Base-by-base conservation (phyloP, 64 coral and sea anemone genomes). In the Acropora yongei region DNA sequence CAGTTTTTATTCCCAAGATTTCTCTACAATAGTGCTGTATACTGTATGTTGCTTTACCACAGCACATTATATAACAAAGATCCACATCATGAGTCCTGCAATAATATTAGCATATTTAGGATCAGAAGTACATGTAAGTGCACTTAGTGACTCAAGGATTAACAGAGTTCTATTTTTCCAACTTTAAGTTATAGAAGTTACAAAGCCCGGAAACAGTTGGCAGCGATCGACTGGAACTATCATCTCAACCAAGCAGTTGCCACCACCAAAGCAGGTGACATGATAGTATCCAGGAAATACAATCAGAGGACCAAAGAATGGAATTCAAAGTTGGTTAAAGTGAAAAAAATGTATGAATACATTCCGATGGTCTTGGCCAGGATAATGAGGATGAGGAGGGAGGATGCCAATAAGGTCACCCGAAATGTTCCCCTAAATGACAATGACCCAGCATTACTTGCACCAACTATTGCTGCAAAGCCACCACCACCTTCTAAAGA, bases 221-320 rank as follows among this genome's bases (percentile, higher is more conserved):
- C 58, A 10, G 77, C 77, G 5, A 79, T 79, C 49, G 77, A 79
- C 13, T 79, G 77, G 77, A 79, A 79, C 41, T 79, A 45, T 41
- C 77, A 79, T 47, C 4, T 79, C 5, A 51, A 79, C 39, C 8
- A 63, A 13, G 58, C 58, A 63, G 58, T 63, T 63, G 58, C 58
- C 8, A 63, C 58, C 11, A 63, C 58, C 13, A 63, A 63, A 63
- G 58, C 58, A 63, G 58, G 58, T 10, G 58, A 63, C 1, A 13
- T 63, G 8, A 14, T 63, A 14, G 58, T 63, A 63, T 63, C 58
- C 58, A 63, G 58, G 13, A 63, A 63, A 13, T 63, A 63, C 58
- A 63, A 63, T 14, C 58, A 63, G 13, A 63, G 58, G 11, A 63
- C 58, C 58, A 63, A 63, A 14, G 58, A 18, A 12, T 63, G 58